Evolutionary conservation across 1,140 invertebrate genomes (phyloP), one percentile per base, ranked within the genome.

Genomic region (Macrobrachium rosenbergii): DNA sequence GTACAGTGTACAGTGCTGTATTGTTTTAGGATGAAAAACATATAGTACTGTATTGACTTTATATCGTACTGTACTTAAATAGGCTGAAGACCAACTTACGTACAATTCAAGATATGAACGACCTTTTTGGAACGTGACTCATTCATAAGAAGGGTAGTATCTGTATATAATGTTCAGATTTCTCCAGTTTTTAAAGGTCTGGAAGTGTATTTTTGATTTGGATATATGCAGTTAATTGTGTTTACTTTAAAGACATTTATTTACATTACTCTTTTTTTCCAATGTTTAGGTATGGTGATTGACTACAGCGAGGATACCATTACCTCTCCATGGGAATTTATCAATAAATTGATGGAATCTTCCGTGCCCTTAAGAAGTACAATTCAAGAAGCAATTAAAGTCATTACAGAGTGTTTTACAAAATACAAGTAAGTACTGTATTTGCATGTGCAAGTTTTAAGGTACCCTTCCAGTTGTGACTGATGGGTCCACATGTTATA

Each of bases 271-370:
- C 19, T 64, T 43, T 81, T 23, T 64, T 81, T 0, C 60, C 12
- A 17, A 45, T 58, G 23, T 23, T 19, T 37, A 88, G 87, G 64
- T 6, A 19, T 69, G 19, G 19, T 79, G 5, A 79, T 88, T n/a
- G 81, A 88, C 58, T 88, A 88, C 75, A 69, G 45, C 17, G 72
- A 82, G 16, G 87, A 88, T 75, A 83, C 87, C 12, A 77, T 88
- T 45, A 83, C 60, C 12, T 77, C 73, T 23, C 75, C 87, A 8
- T 88, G 87, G 87, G 64, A 79, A n/a, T 63, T 83, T 37, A 79
- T 88, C 16, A 77, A 83, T 64, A 78, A n/a, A 23, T 76, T 83
- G 21, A 45, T 78, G 62, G 17, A 17, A 45, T 19, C 76, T 12
- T 45, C 45, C 19, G 81, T 75, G n/a, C 79, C 87, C 58, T 58